Percentiles rank a stretch among this genome's conserved stretches.
These are phyloP conservation scores for Eubucco bourcierii DNA, from an alignment of 2,113 vertebrate species.

Conservation along the genomic window DNA sequence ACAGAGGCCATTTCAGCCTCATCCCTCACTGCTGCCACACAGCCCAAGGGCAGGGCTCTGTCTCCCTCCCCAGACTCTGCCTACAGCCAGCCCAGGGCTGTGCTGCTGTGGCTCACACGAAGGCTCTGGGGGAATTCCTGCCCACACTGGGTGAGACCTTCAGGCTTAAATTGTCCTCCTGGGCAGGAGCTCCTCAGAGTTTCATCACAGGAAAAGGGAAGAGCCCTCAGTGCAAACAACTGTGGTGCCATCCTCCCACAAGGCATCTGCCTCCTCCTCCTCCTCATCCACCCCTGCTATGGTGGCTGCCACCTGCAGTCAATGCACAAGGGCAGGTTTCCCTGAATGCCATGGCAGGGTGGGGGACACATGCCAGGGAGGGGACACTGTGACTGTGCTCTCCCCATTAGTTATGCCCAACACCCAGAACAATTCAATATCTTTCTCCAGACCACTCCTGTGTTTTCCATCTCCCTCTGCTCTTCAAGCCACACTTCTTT, in stretches of 20 bases:
- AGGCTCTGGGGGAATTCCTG: neutral
- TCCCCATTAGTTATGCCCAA: neutral
- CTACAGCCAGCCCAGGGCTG: fast-evolving
- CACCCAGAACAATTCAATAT: neutral
- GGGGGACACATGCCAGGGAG: too few species aligned
- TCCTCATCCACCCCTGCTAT: neutral
- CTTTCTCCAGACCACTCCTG: neutral
- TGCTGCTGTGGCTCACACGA: fast-evolving
- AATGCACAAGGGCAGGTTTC: neutral
- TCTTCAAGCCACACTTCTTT: neutral
- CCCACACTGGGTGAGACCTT: neutral
- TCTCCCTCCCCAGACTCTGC: neutral
- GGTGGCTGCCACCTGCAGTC: neutral
- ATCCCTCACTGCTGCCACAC: neutral
- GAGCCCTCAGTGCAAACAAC: neutral
- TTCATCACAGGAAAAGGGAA: slow-evolving; percentile 6
- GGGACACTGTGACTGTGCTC: fast-evolving
- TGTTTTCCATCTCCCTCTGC: neutral
- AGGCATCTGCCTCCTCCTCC: neutral
- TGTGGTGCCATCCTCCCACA: neutral
- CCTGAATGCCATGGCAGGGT: neutral
- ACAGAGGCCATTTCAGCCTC: neutral
- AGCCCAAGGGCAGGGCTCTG: fast-evolving
- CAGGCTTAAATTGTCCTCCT: neutral
- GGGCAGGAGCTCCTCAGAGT: neutral